A percentile compares a stretch with the other conserved stretches of the same genome.
These are phyloP conservation scores for Eurosta solidaginis DNA, from an alignment of 1,140 invertebrate species.

Conservation along the genomic window DNA sequence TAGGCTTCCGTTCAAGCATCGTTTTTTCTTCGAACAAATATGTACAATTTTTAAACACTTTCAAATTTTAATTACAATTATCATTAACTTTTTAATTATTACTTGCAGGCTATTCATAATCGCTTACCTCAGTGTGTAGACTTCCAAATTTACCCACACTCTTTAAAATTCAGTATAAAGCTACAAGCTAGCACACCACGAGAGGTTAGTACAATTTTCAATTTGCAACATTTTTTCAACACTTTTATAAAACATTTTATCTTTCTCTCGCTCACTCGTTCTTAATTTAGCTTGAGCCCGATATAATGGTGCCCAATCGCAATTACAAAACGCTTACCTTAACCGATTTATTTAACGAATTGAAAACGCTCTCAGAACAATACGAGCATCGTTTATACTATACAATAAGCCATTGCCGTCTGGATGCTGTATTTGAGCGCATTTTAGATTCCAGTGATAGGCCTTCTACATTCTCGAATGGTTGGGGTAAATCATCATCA, in stretches of 20 bases:
- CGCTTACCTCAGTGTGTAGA: slow-evolving; percentile 41
- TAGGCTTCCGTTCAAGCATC: too few species aligned
- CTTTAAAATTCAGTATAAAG: slow-evolving; percentile 39
- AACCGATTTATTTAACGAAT: slow-evolving; percentile 40
- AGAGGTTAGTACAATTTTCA: slow-evolving; percentile 34
- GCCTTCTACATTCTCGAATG: slow-evolving; percentile 18
- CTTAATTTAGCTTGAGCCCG: background rate
- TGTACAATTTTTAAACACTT: slow-evolving; percentile 13
- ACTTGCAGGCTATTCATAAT: slow-evolving; percentile 37
- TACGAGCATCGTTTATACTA: slow-evolving; percentile 36
- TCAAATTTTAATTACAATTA: too few species aligned
- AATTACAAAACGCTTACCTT: background rate
- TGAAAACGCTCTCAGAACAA: slow-evolving; percentile 35
- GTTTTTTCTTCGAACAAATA: too few species aligned
- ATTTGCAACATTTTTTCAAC: background rate
- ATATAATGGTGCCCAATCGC: slow-evolving; percentile 2
- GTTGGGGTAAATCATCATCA: slow-evolving; percentile 36
- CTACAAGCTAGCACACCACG: slow-evolving; percentile 9
- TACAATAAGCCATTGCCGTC: slow-evolving; percentile 48
- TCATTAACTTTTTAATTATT: background rate
- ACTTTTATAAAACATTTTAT: background rate
- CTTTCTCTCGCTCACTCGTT: background rate
- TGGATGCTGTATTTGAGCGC: slow-evolving; percentile 53
- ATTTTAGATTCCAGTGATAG: slow-evolving; percentile 46
- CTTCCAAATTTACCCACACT: slow-evolving; percentile 49